Base-by-base conservation (phyloP, 2,888 invertebrate species). In the Megamerina dolium region DNA sequence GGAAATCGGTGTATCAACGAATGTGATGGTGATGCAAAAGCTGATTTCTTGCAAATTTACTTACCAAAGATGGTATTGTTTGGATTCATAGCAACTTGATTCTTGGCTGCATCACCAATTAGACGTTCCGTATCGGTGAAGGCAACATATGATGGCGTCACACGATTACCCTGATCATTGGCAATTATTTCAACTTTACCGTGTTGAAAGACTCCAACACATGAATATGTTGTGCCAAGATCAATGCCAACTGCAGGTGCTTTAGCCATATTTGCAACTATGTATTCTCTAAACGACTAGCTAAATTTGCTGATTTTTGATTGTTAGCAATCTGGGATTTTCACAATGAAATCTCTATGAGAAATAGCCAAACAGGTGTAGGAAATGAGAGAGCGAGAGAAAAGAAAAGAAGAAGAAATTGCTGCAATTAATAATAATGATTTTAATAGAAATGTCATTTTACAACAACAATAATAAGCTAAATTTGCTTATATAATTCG, bases 211-310 rank as follows among this genome's bases (percentile, higher is more conserved):
- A 92, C 90, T 54, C 90, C 91, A 51, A 92, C 91, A 68, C 90
- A 91, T 41, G 92, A 93, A 73, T 92, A 93, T 47, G 92, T 93
- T 56, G 93, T 94, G 56, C 93, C 93, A 74, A 94, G 79, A 77
- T 94, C 93, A 75, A 69, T 67, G 59, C 69, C 66, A 61, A 67
- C 58, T 23, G 69, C 68, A 54, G 68, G 65, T 59, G 61, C 55
- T 52, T 63, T 68, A 52, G 64, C 69, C 87, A 68, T 68, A 21
- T 47, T 13, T 34, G 13, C 8, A 10, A 13, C 9, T 27, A 27
- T 18, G 17, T 37, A 12, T 37, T 13, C 26, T 37, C 20, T 8
- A 14, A 5, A 9, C 30, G n/a, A n/a, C 4, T 38, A 14, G 30
- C 32, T 37, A n/a, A n/a, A 12, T 18, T 37, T 29, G 41, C 35